Percentiles rank a stretch among this genome's conserved stretches.
phyloP scores from a whole-genome alignment of 92 coral and sea anemone species.

The Paragorgia papillata region DNA sequence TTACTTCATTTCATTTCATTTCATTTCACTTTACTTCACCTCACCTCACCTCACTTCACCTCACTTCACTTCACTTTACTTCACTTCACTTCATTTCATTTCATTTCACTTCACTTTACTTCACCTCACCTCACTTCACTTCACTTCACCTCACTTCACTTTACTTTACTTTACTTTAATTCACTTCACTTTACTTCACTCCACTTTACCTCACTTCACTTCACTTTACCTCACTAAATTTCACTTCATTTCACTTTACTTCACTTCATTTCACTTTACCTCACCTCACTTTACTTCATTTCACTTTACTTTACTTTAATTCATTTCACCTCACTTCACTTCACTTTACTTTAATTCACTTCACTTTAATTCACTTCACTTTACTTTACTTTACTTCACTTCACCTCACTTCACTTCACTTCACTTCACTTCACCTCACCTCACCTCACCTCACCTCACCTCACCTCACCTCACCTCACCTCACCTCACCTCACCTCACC shows the following conservation, averaged over 20 bases:
- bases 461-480: neutral
- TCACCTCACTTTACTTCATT: neutral
- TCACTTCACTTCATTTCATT: neutral
- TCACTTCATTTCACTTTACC: neutral
- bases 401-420: neutral
- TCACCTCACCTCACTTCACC: too few species aligned
- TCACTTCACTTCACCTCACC: neutral
- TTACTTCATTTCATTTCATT: too few species aligned
- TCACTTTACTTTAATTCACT: neutral
- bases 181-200: neutral
- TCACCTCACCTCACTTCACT: neutral
- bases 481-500: neutral
- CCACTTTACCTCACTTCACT: neutral
- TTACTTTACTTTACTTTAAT: constrained; percentile 9
- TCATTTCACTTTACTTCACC: too few species aligned
- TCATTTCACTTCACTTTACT: neutral
- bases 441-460: constrained; percentile 9
- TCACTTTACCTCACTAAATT: neutral
- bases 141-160: neutral
- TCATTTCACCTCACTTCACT: too few species aligned
- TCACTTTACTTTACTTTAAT: neutral
- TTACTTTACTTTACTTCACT: neutral
- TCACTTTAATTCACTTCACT: too few species aligned
- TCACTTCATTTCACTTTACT: neutral
- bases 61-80: too few species aligned